These are phyloP conservation scores for Onychorhynchus coronatus DNA, from an alignment of 2,113 vertebrate genomes.

Conservation along the genomic window DNA sequence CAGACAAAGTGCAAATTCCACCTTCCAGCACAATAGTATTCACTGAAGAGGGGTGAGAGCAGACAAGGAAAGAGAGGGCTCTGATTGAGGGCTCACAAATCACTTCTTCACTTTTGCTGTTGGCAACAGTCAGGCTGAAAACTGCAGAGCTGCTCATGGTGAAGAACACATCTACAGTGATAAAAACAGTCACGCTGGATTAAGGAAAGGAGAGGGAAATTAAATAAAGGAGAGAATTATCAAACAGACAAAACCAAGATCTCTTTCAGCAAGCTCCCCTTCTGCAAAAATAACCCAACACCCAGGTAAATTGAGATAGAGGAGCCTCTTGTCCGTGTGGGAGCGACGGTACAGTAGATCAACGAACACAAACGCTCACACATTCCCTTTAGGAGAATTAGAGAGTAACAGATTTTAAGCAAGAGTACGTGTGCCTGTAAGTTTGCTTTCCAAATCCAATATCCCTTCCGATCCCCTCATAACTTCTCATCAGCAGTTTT, in stretches of 20 bases:
- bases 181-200: neutral
- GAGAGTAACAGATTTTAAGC: neutral
- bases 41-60: neutral
- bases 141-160: neutral
- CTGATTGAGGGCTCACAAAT: neutral
- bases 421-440: neutral
- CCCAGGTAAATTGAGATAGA: neutral
- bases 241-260: neutral
- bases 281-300: neutral
- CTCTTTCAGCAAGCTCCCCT: neutral
- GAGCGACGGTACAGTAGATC: neutral
- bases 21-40: neutral
- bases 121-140: neutral
- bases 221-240: neutral
- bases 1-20: neutral
- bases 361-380: neutral
- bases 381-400: neutral
- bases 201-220: neutral
- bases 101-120: neutral
- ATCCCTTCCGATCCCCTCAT: neutral
- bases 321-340: neutral
- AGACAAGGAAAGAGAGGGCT: neutral
- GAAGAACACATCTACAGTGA: neutral
- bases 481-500: constrained; percentile 40
- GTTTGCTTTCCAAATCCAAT: neutral